Conservation (phyloP, 1,140 invertebrate species). For the Tigriopus japonicus region DNA sequence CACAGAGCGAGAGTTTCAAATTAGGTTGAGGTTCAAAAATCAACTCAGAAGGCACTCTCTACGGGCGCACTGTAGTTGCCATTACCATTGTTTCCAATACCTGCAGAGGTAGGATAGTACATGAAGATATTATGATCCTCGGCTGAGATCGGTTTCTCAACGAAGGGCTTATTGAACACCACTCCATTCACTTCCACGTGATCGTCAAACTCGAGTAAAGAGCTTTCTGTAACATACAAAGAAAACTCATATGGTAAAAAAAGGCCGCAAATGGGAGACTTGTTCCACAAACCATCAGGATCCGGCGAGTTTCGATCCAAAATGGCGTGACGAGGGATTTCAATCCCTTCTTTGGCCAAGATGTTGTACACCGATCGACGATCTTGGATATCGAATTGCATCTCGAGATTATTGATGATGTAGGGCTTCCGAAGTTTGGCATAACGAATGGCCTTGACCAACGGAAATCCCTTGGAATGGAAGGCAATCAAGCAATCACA, state of each 20-base stretch:
- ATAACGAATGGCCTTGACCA: slow-evolving; percentile 96
- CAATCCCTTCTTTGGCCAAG: slow-evolving; percentile 79
- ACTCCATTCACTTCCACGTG: slow-evolving; percentile 95
- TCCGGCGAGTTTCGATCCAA: slow-evolving; percentile 79
- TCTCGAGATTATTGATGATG: slow-evolving; percentile 93
- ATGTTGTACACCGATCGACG: slow-evolving; percentile 85
- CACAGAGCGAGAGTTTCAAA: neutral
- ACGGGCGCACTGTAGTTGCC: too few species aligned
- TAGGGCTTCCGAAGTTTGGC: slow-evolving; percentile 82
- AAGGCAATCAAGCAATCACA: slow-evolving; percentile 97
- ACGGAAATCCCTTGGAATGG: slow-evolving; percentile 88
- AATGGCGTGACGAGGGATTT: slow-evolving; percentile 92
- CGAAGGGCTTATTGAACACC: slow-evolving; percentile 96
- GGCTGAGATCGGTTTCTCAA: slow-evolving; percentile 93
- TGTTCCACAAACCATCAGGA: slow-evolving; percentile 11
- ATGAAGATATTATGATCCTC: slow-evolving; percentile 99
- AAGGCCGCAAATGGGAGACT: too few species aligned
- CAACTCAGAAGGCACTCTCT: too few species aligned
- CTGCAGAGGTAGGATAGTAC: slow-evolving; percentile 97
- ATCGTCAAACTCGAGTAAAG: slow-evolving; percentile 89
- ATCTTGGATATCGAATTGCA: slow-evolving; percentile 95
- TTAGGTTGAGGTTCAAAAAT: neutral
- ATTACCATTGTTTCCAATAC: slow-evolving; percentile 28
- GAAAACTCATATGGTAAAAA: too few species aligned
- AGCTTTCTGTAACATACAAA: slow-evolving; percentile 68